Evolutionary conservation across 2,113 vertebrate species (phyloP).

Genomic region (Bubalus kerabau): DNA sequence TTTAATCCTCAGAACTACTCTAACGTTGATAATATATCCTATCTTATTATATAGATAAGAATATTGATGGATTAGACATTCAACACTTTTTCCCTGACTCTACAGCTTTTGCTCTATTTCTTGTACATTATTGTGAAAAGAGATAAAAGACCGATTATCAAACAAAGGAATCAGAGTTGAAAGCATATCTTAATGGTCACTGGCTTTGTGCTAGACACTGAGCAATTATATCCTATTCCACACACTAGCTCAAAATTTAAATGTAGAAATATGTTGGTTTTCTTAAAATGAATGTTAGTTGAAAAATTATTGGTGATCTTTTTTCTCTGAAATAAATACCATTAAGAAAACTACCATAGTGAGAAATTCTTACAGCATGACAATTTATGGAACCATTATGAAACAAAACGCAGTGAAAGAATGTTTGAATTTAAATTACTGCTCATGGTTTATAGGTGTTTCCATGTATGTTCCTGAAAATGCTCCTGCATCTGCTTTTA

Average conservation of each 20-base stretch:
- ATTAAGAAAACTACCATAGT: not conserved
- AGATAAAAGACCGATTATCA: not conserved
- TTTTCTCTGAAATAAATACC: not conserved
- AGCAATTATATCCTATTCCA: not conserved
- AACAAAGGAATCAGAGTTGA: not conserved
- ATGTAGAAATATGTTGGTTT: not conserved
- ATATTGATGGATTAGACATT: not conserved
- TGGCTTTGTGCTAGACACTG: not conserved
- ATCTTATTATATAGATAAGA: not conserved
- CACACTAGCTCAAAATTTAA: not conserved
- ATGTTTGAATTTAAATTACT: not conserved
- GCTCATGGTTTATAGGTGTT: slow-evolving; percentile 25
- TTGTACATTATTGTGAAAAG: not conserved
- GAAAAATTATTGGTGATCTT: not conserved
- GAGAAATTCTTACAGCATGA: not conserved
- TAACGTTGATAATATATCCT: not conserved
- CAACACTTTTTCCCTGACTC: not conserved
- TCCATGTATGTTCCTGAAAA: slow-evolving; percentile 60
- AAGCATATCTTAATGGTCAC: not conserved
- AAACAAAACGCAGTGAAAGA: not conserved
- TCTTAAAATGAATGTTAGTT: not conserved
- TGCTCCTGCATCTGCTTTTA: not conserved
- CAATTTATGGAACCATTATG: not conserved
- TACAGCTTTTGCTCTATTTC: not conserved
- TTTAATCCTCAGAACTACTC: not conserved